Conservation (phyloP, 2,113 vertebrate species). For the Pseudois nayaur region DNA sequence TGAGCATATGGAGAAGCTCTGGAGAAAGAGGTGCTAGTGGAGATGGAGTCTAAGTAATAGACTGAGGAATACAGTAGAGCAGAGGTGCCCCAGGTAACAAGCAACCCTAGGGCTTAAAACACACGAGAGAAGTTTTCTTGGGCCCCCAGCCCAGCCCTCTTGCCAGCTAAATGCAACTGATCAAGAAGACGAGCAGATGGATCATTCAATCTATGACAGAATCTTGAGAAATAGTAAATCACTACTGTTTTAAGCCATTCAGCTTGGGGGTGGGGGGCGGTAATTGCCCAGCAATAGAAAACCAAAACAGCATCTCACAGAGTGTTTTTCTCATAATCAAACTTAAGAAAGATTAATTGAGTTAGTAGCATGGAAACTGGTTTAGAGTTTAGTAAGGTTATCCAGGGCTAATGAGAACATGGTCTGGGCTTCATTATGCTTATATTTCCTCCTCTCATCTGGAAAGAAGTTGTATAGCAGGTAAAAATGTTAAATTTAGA, state of each 20-base stretch:
- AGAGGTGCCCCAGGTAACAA: neutral
- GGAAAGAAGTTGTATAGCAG: neutral
- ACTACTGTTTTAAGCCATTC: neutral
- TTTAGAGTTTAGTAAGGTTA: neutral
- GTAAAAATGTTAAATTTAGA: neutral
- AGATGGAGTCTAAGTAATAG: neutral
- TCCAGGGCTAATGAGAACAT: neutral
- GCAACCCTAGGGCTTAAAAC: neutral
- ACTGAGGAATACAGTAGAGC: neutral
- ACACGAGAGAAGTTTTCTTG: fast-evolving
- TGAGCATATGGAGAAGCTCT: neutral
- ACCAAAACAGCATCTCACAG: neutral
- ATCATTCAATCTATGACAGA: neutral
- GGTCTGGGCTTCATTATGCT: neutral
- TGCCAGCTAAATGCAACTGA: neutral
- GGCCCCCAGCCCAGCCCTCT: neutral
- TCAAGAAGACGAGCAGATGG: neutral
- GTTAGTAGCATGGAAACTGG: neutral
- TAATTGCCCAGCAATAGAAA: neutral
- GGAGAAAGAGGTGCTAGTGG: neutral
- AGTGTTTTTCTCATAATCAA: neutral
- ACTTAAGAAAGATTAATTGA: neutral
- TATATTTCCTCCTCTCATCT: neutral
- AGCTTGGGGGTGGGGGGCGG: neutral
- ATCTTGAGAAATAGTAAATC: neutral